These are phyloP conservation scores for Leptopilina drosophilae DNA, from an alignment of 2,888 invertebrate genomes.

Conservation along the genomic window DNA sequence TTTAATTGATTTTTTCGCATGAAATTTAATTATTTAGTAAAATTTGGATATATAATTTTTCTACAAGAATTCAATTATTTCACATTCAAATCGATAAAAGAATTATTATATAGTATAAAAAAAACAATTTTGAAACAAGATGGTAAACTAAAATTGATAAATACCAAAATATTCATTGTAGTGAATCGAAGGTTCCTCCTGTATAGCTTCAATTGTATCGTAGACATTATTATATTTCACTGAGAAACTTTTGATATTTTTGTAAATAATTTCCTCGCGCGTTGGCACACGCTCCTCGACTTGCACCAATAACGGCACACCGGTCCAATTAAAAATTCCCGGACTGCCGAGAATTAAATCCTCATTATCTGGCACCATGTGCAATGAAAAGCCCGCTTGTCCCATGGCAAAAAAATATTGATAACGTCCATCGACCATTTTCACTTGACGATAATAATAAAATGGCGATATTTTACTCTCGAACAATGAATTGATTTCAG, in stretches of 20 bases:
- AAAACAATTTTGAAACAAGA: neutral
- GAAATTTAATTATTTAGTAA: too few relatives aligned
- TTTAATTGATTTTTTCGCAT: too few relatives aligned
- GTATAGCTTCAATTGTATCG: slow-evolving; percentile 18
- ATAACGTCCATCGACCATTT: slow-evolving; percentile 37
- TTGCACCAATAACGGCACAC: slow-evolving; percentile 56
- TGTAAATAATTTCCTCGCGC: slow-evolving; percentile 4
- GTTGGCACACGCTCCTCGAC: slow-evolving; percentile 5
- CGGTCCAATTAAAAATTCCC: slow-evolving; percentile 70
- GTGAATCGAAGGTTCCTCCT: neutral
- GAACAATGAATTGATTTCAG: neutral
- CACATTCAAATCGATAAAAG: too few relatives aligned
- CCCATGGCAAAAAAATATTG: slow-evolving; percentile 62
- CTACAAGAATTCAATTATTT: too few relatives aligned
- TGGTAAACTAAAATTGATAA: neutral
- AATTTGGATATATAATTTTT: too few relatives aligned
- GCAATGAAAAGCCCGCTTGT: slow-evolving; percentile 65
- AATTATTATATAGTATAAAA: neutral
- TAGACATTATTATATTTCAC: slow-evolving; percentile 9
- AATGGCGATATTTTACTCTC: slow-evolving; percentile 31
- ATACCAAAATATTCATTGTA: slow-evolving; percentile 64
- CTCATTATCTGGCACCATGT: slow-evolving; percentile 52
- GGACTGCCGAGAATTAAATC: slow-evolving; percentile 71
- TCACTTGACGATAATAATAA: slow-evolving; percentile 28
- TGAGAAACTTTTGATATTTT: slow-evolving; percentile 8